Conservation (phyloP, 2,888 invertebrate species). For the Harpalus rufipes region DNA sequence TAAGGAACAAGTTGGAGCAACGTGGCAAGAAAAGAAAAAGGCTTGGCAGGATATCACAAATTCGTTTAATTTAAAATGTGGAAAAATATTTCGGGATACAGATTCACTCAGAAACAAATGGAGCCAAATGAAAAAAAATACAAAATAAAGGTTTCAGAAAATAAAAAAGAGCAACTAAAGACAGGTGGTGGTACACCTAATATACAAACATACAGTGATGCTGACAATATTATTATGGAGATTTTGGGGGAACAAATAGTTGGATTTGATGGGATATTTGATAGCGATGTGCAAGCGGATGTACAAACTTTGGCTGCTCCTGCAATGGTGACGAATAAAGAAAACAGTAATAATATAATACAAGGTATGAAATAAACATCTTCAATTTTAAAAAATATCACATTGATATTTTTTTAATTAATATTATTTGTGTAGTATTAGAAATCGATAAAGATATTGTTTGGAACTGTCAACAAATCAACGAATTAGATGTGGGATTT, state of each 20-base stretch:
- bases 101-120: slow-evolving; percentile 20
- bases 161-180: slow-evolving; percentile 4
- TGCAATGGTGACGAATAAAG: not conserved
- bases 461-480: not conserved
- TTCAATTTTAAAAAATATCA: not conserved
- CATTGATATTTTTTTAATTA: not conserved
- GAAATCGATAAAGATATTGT: not conserved
- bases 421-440: not conserved
- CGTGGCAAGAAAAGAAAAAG: too few relatives aligned
- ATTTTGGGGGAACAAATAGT: slow-evolving; percentile 10
- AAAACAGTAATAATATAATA: not conserved
- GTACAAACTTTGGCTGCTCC: not conserved
- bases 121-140: slow-evolving; percentile 7
- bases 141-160: not conserved
- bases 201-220: slow-evolving; percentile 2
- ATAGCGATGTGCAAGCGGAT: slow-evolving; percentile 13
- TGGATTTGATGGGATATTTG: not conserved
- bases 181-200: not conserved
- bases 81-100: slow-evolving; percentile 1
- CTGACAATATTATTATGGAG: slow-evolving; percentile 4
- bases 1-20: too few relatives aligned
- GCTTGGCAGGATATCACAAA: too few relatives aligned
- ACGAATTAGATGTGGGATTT: not conserved
- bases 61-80: not conserved
- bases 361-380: too few relatives aligned